Evolutionary conservation across 2,113 vertebrate genomes (phyloP), one percentile per base, ranked within the genome.

Genomic region (Panurus biarmicus): DNA sequence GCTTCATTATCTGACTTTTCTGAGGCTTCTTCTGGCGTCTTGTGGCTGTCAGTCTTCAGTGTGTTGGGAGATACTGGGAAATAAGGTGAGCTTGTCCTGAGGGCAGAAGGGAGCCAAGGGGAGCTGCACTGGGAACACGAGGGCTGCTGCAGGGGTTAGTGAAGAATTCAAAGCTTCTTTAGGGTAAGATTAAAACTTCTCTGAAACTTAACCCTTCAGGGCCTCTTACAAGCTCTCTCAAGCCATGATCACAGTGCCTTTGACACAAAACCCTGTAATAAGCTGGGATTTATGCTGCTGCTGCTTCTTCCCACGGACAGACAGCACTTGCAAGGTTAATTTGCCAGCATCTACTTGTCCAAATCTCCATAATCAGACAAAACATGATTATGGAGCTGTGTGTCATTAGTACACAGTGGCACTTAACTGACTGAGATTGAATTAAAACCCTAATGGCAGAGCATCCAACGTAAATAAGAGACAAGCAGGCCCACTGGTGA

Each of bases 361-460:
- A 69, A 70, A 79, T 84, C 90, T 85, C 72, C 67, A 24, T 95
- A 92, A 96, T 93, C 70, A 86, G 90, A 50, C 66, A 87, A 95
- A 97, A 94, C 77, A 36, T 91, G 91, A 95, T 96, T 95, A 96
- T 48, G 66, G 70, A 88, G 57, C 74, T 89, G 58, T 33, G 11
- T 60, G 82, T 91, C 73, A 92, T 93, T 95, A 96, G 96, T 73
- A 85, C 73, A 79, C 88, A 94, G 66, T 85, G 81, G 64, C 94
- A 95, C 53, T 94, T 95, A 91, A 94, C 90, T 87, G 94, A 60
- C 93, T 58, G 82, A 79, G 84, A 97, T 96, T 95, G 86, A 95
- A 96, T 97, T 96, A 96, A 91, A 91, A 50, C 33, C 71, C 71
- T 95, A 64, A 95, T 94, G 90, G 91, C 75, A 84, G 81, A 85